Percentiles rank a stretch among this genome's conserved stretches.
phyloP scores from a whole-genome alignment of 1,140 invertebrate species.

The Atta colombica region DNA sequence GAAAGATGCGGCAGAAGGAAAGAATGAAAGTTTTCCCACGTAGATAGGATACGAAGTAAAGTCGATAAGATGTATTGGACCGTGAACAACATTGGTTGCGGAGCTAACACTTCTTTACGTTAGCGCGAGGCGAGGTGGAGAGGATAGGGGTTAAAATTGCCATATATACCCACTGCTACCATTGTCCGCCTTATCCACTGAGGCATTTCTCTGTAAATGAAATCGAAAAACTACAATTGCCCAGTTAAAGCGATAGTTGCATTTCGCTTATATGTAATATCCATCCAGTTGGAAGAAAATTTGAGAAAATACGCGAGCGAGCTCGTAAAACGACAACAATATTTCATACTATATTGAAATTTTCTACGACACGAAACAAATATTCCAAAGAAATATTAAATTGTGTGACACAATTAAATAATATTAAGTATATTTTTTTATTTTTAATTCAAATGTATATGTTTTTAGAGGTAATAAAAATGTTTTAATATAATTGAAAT shows the following conservation, averaged over 20 bases:
- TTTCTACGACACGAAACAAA: neutral
- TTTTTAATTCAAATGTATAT: neutral
- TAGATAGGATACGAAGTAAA: slow-evolving; percentile 78
- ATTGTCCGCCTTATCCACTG: slow-evolving; percentile 41
- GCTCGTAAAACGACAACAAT: slow-evolving; percentile 12
- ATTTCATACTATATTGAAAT: slow-evolving; percentile 38
- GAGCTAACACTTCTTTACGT: slow-evolving; percentile 77
- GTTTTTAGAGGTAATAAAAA: neutral
- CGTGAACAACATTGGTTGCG: slow-evolving; percentile 77
- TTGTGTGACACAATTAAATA: slow-evolving; percentile 11
- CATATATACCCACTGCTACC: slow-evolving; percentile 62
- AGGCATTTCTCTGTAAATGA: slow-evolving; percentile 51
- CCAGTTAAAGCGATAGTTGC: slow-evolving; percentile 43
- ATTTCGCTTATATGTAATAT: slow-evolving; percentile 57
- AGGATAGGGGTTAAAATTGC: slow-evolving; percentile 67
- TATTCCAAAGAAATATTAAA: neutral
- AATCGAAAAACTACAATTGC: slow-evolving; percentile 64
- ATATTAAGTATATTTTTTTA: neutral
- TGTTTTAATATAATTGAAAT: neutral
- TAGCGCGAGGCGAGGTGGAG: slow-evolving; percentile 8
- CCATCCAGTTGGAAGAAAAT: slow-evolving; percentile 40
- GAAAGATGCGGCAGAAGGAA: slow-evolving; percentile 18
- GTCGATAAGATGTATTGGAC: slow-evolving; percentile 78
- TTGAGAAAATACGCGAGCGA: slow-evolving; percentile 35
- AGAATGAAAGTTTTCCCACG: slow-evolving; percentile 76